phyloP scores from a whole-genome alignment of 2,797 vertebrate species.

The Malacoctenus gilli region DNA sequence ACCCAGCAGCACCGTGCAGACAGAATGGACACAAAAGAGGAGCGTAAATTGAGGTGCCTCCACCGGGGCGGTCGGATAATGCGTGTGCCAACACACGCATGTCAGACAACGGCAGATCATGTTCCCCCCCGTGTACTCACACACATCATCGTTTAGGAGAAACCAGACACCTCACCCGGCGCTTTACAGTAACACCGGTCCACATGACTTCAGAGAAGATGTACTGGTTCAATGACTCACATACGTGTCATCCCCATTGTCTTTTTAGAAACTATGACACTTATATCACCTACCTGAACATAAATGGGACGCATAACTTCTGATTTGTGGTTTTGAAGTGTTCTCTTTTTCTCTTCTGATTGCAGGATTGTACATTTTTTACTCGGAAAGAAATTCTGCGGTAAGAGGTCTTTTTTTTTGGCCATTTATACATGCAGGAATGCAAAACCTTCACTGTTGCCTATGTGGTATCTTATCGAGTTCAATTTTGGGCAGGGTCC shows the following conservation, averaged over 20 bases:
- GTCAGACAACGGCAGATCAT: slow-evolving; percentile 63
- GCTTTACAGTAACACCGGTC: slow-evolving; percentile 22
- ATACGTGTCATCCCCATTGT: slow-evolving; percentile 10
- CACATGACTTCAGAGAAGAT: slow-evolving; percentile 16
- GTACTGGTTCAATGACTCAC: slow-evolving; percentile 25
- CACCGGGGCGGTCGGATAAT: slow-evolving; percentile 34
- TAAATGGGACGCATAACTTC: no score
- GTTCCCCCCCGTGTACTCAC: slow-evolving; percentile 45
- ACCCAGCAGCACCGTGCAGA: slow-evolving; percentile 37
- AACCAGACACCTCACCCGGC: slow-evolving; percentile 40
- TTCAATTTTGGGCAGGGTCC: no score
- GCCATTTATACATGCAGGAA: no score
- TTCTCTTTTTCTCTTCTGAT: slow-evolving; percentile 48
- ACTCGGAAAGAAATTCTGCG: slow-evolving; percentile 98
- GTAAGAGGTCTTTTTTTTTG: slow-evolving; percentile 84
- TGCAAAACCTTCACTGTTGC: no score
- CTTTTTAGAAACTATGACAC: background rate
- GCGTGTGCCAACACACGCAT: slow-evolving; percentile 38
- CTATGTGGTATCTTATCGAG: no score
- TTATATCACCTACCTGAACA: no score
- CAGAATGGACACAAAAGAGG: slow-evolving; percentile 25
- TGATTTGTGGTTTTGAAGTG: no score
- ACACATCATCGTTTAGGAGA: slow-evolving; percentile 53
- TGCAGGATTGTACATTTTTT: slow-evolving; percentile 97
- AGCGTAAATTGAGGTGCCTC: slow-evolving; percentile 34